phyloP scores from a whole-genome alignment of 2,888 invertebrate genomes.

The Catocala sponsa region DNA sequence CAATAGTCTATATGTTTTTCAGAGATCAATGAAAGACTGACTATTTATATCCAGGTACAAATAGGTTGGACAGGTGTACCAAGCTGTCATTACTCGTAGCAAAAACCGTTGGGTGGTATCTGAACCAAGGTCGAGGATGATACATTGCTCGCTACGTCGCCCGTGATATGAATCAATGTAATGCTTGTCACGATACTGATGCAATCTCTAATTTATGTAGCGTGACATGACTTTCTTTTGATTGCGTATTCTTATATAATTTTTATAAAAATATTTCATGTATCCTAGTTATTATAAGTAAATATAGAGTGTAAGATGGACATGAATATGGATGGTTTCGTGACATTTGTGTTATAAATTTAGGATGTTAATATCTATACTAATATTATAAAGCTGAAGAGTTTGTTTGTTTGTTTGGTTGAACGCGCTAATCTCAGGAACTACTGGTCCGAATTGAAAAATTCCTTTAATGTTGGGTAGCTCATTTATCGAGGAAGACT shows the following conservation, averaged over 20 bases:
- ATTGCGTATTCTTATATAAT: background rate
- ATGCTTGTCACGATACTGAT: conserved; percentile 20
- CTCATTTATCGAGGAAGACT: too few species aligned
- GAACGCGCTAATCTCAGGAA: too few species aligned
- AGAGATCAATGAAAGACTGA: conserved; percentile 30
- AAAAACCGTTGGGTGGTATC: conserved; percentile 14
- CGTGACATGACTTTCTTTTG: conserved; percentile 7
- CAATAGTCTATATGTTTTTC: conserved; percentile 4
- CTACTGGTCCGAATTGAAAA: too few species aligned
- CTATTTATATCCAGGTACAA: conserved; percentile 40
- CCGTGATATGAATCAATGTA: conserved; percentile 28
- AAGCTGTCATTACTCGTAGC: conserved; percentile 14
- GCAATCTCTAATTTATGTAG: conserved; percentile 16
- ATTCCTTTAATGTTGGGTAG: too few species aligned
- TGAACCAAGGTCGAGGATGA: conserved; percentile 26
- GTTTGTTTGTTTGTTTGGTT: too few species aligned
- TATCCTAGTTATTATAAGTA: too few species aligned
- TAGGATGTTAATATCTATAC: too few species aligned
- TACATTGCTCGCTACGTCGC: conserved; percentile 20
- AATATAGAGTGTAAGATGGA: too few species aligned
- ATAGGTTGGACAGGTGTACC: conserved; percentile 43
- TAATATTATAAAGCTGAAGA: too few species aligned
- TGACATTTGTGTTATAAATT: too few species aligned
- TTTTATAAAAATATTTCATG: background rate
- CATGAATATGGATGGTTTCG: too few species aligned